Base-by-base conservation (phyloP, 2,113 vertebrate genomes). In the Bambusicola thoracicus region DNA sequence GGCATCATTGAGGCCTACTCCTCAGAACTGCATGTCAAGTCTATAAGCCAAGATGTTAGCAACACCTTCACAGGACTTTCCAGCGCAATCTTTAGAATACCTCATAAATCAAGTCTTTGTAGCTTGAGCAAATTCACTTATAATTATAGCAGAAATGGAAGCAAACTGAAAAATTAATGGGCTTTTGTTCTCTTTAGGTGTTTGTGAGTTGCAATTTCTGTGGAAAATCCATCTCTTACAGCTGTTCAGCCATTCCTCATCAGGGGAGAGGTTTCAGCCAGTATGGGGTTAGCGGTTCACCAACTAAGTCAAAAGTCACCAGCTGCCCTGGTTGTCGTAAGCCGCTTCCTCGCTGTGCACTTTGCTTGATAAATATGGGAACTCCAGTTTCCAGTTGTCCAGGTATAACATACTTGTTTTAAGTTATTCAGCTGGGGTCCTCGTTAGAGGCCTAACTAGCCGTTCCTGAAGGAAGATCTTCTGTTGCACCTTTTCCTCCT, bases 181-280 rank as follows among this genome's bases (percentile, higher is more conserved):
- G 8, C 8, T 77, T 91, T 79, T 96, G 22, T 89, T 95, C 74
- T 81, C 72, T 84, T 14, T 95, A 99, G 99, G 99, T 99, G 92
- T 99, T 99, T 94, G 99, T 99, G 96, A 99, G 99, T 97, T 99
- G 99, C 97, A 99, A 99, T 97, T 99, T 99, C 97, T 99, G 99
- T 76, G 99, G 99, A 51, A 99, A 99, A 97, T 99, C 99, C 65
- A 99, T 99, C 96, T 99, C 99, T 44, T 99, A 99, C 97, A 99
- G 99, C 97, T 99, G 99, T 87, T 99, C 99, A 29, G 97, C 98
- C 48, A 97, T 99, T 66, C 99, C 99, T 70, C 99, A 99, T 85
- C 99, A 99, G 96, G 99, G 99, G 62, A 98, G 99, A 40, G 98
- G 99, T n/a, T 99, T 99, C 93, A 99, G 99, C 97, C 99, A 99